Base-by-base conservation (phyloP, 2,888 invertebrate species). In the Volucella zonaria region DNA sequence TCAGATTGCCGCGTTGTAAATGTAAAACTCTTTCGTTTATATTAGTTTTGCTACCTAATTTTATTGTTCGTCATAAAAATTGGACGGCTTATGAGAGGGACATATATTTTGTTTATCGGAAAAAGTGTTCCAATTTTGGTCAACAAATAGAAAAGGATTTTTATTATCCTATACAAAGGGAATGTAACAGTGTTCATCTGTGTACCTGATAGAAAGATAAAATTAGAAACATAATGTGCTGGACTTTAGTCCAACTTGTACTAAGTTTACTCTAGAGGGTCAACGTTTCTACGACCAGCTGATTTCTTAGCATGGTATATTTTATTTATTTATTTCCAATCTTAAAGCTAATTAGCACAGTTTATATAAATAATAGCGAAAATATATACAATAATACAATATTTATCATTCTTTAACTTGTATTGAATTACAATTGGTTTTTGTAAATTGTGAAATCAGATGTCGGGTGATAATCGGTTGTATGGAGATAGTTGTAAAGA, bases 111-210 rank as follows among this genome's bases (percentile, higher is more conserved):
- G 15, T 12, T 38, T 15, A n/a, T 18, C 38, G 31, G 14, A 76
- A 58, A 70, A 59, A 78, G 82, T 82, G 82, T 82, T 82, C 82
- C 78, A 82, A 74, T 82, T 82, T 74, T 61, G 82, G 82, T 78
- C 47, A 78, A 42, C 67, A 70, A 64, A 77, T 64, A 64, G 62
- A 78, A 78, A 64, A 47, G 82, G 56, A 70, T 82, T 70, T 64
- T 74, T 73, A 62, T 62, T 82, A 64, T 64, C 31, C n/a, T 23
- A 15, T 12, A 67, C 77, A 77, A 77, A 66, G 59, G 47, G 49
- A 70, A 14, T 40, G 14, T 43, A 43, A 45, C 62, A 64, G 42
- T 31, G 45, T 66, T 47, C 4, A 23, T 31, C 40, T 67, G 31
- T 58, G 45, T 68, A 18, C 14, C 15, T 51, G 14, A 15, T 23